These are phyloP conservation scores for Pangasianodon gigas DNA, from an alignment of 2,113 vertebrate species.

Conservation along the genomic window DNA sequence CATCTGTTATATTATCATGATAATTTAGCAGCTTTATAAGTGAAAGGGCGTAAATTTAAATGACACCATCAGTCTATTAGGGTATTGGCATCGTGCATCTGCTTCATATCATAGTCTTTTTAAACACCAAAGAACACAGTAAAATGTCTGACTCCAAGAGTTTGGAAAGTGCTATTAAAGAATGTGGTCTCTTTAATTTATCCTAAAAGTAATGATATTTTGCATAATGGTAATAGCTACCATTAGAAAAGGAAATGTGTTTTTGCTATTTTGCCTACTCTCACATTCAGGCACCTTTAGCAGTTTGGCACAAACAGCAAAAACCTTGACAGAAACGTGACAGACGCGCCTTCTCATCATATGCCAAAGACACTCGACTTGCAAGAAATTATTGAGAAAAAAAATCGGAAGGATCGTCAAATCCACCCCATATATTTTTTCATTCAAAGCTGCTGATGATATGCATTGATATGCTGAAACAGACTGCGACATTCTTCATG, in stretches of 20 bases:
- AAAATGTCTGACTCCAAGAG: neutral
- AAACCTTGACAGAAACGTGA: neutral
- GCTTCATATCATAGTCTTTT: neutral
- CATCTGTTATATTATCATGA: slow-evolving; percentile 27
- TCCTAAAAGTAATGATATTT: neutral
- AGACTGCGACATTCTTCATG: neutral
- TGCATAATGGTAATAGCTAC: neutral
- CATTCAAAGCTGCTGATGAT: neutral
- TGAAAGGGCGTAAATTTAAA: neutral
- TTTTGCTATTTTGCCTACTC: neutral
- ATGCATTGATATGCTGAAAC: neutral
- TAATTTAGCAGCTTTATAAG: slow-evolving; percentile 8
- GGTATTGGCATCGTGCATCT: slow-evolving; percentile 5
- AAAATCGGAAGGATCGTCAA: neutral
- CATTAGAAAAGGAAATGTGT: neutral
- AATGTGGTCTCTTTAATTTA: neutral
- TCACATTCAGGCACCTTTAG: neutral
- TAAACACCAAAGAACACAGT: neutral
- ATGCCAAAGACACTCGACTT: neutral
- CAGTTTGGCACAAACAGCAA: neutral
- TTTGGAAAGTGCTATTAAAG: neutral
- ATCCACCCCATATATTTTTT: neutral
- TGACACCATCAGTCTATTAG: neutral
- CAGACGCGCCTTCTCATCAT: neutral
- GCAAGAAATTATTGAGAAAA: neutral